Evolutionary conservation across 2,113 vertebrate genomes (phyloP).

Genomic region (Petroica traversi): DNA sequence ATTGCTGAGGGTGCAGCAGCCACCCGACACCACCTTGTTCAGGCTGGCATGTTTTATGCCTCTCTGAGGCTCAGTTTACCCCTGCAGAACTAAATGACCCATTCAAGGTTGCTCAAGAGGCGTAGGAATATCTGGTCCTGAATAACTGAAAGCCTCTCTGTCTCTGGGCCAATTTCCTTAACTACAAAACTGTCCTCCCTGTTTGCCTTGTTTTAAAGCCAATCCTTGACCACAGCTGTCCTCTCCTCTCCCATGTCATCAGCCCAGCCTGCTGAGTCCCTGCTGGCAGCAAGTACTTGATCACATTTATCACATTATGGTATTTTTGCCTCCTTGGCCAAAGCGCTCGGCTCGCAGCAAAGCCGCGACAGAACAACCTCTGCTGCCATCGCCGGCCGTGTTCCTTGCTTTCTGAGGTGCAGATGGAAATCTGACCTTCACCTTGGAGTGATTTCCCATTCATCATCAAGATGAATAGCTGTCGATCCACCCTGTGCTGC

Average conservation of each 20-base stretch:
- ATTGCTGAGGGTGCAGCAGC: background rate
- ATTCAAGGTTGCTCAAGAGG: background rate
- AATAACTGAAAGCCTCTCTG: background rate
- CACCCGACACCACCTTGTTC: background rate
- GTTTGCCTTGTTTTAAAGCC: background rate
- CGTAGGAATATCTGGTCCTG: background rate
- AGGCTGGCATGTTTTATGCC: background rate
- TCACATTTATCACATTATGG: background rate
- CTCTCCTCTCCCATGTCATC: background rate
- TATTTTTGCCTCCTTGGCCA: constrained; percentile 2
- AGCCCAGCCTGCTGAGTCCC: background rate
- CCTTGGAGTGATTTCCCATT: constrained; percentile 56
- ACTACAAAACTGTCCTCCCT: background rate
- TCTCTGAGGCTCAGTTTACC: background rate
- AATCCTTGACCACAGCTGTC: background rate
- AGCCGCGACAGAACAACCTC: background rate
- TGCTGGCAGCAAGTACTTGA: background rate
- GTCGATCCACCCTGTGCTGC: constrained; percentile 16
- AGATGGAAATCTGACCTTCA: constrained; percentile 55
- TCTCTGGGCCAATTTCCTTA: background rate
- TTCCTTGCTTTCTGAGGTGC: background rate
- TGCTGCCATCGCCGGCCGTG: background rate
- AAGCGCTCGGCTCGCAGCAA: background rate
- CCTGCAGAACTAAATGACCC: background rate
- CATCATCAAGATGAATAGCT: constrained; percentile 47